Percentiles rank a stretch among this genome's conserved stretches.
phyloP scores from a whole-genome alignment of 2,888 invertebrate genomes.

The Idaea aversata region DNA sequence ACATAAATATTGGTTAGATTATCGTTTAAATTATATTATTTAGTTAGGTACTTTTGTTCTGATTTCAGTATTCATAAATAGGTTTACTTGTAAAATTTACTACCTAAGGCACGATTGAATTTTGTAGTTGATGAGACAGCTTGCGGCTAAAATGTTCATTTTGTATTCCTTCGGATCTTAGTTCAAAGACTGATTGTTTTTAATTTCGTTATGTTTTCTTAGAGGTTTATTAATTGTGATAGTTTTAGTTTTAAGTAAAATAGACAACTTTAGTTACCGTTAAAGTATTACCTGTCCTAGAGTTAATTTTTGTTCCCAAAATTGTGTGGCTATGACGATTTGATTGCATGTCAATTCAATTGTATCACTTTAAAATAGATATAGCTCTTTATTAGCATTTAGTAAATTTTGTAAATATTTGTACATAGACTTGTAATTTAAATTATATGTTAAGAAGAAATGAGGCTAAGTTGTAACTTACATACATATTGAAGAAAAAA shows the following conservation, averaged over 20 bases:
- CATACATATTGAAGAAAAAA: slow-evolving; percentile 41
- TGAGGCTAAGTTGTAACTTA: slow-evolving; percentile 63
- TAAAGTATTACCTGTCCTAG: slow-evolving; percentile 73
- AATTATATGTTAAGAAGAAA: slow-evolving; percentile 42
- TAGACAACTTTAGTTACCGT: slow-evolving; percentile 75
- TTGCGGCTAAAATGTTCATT: neutral
- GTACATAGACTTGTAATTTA: slow-evolving; percentile 51
- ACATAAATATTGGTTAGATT: neutral
- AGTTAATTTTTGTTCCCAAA: slow-evolving; percentile 55
- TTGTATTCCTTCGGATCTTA: slow-evolving; percentile 43
- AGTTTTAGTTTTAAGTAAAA: slow-evolving; percentile 40
- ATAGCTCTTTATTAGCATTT: neutral
- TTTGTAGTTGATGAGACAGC: neutral
- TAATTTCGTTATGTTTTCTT: slow-evolving; percentile 68
- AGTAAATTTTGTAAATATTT: slow-evolving; percentile 20
- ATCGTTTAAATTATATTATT: neutral
- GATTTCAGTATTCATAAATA: neutral
- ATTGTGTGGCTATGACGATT: slow-evolving; percentile 57
- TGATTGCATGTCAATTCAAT: neutral
- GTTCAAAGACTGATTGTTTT: slow-evolving; percentile 73
- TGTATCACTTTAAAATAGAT: neutral
- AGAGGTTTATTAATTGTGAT: slow-evolving; percentile 77
- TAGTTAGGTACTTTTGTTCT: neutral
- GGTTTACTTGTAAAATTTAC: neutral
- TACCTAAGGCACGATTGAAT: neutral